Evolutionary conservation across 2,797 vertebrate genomes (phyloP).

Genomic region (Pterois miles): DNA sequence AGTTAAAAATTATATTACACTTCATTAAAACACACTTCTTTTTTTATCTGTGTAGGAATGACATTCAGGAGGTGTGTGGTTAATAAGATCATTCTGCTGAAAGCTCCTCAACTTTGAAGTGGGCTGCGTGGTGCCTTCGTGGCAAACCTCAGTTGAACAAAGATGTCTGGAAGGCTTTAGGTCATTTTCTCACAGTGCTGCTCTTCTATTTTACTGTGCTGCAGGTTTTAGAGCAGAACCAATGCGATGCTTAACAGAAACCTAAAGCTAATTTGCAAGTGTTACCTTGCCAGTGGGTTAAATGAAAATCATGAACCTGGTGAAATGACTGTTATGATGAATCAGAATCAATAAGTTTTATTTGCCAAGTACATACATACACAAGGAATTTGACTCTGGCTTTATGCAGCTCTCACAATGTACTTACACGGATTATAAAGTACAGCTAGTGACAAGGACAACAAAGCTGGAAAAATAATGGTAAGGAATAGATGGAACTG

Average conservation of each 20-base stretch:
- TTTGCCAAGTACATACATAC: too few species aligned
- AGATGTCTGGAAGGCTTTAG: conserved; percentile 2
- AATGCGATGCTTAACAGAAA: neutral
- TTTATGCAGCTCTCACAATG: too few species aligned
- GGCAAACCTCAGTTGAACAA: conserved; percentile 10
- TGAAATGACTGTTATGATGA: neutral
- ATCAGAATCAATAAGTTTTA: too few species aligned
- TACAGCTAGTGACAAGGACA: too few species aligned
- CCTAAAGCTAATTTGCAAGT: neutral
- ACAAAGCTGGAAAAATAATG: too few species aligned
- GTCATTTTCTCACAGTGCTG: neutral
- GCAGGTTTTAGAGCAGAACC: neutral
- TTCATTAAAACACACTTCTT: conserved; percentile 71
- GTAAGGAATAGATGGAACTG: too few species aligned
- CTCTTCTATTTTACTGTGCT: neutral
- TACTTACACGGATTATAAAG: too few species aligned
- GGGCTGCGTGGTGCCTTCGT: neutral
- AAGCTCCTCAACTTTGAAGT: conserved; percentile 53
- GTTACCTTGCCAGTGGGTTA: neutral
- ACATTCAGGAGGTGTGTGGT: conserved; percentile 63
- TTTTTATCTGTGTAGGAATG: conserved; percentile 64
- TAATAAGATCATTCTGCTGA: conserved; percentile 68
- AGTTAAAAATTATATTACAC: conserved; percentile 75
- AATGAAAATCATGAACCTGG: neutral
- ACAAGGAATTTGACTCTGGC: too few species aligned